These are phyloP conservation scores for Phataginus tetradactyla DNA, from an alignment of 2,797 vertebrate genomes.

Conservation along the genomic window DNA sequence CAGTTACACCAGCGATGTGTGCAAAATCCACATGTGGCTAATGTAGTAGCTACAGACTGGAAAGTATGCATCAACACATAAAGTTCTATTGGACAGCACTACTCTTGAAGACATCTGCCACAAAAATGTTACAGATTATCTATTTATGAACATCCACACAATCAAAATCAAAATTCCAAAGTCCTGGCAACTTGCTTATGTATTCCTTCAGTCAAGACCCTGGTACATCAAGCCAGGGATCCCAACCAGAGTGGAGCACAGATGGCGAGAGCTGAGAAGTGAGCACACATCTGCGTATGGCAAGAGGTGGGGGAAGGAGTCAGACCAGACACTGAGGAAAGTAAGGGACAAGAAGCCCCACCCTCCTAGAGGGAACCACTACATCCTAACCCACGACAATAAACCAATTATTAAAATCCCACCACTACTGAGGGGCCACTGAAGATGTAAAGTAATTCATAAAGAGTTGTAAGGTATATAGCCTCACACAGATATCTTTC, in stretches of 20 bases:
- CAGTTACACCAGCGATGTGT: neutral
- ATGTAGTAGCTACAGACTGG: neutral
- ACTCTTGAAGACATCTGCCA: neutral
- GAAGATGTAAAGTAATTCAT: neutral
- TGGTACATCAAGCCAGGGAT: neutral
- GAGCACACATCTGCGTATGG: accelerated
- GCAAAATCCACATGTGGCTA: neutral
- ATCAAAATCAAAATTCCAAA: neutral
- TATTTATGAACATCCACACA: neutral
- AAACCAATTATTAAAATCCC: neutral
- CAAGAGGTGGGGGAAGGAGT: neutral
- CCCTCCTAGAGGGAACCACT: neutral
- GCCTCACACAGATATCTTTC: neutral
- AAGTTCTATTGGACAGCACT: neutral
- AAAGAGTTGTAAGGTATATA: neutral
- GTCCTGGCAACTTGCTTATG: neutral
- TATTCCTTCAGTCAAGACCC: neutral
- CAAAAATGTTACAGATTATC: neutral
- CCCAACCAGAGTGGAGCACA: neutral
- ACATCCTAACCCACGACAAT: neutral
- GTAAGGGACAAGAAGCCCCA: neutral
- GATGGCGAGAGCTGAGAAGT: too few species aligned
- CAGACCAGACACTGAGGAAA: neutral
- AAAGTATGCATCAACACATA: neutral
- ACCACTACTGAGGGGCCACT: neutral